Base-by-base conservation (phyloP, 1,140 invertebrate genomes). In the Idris sp. region DNA sequence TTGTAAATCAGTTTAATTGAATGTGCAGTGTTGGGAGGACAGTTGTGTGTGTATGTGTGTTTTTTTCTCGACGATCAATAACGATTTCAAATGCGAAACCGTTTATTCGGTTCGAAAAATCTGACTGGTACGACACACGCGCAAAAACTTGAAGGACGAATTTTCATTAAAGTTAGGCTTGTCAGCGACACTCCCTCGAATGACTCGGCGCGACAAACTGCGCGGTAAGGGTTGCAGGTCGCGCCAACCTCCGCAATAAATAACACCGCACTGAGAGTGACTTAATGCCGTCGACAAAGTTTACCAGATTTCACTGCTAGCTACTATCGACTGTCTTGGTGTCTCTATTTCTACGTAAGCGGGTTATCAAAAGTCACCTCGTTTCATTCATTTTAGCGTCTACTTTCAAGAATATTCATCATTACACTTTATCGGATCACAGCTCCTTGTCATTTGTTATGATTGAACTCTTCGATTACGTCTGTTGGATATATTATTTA, bases 161-260 rank as follows among this genome's bases (percentile, higher is more conserved):
- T 74, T 78, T 78, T 78, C 76, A 75, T 74, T 78, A 72, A 74
- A 74, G 61, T 64, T 51, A 41, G 69, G 33, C 49, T 71, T 77
- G 71, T 77, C 76, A 68, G 14, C 65, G 61, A 58, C 71, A 67
- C 67, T 74, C 65, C 76, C 71, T 64, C 54, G 56, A n/a, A 65
- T 54, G 54, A 72, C 36, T 68, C 44, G 19, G 54, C 58, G 41
- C 76, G 67, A 78, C 72, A 78, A 75, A 78, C 67, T 72, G 76
- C 74, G 65, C 65, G 61, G 72, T 75, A 78, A 78, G 72, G 76
- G 76, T 78, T 78, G 72, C 76, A 72, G 67, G 56, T 78, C 64
- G 53, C 36, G 41, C 59, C 59, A 77, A 74, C 53, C 75, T 74
- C 65, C 22, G 53, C 67, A 64, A 78, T 78, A 74, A 74, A 74